Evolutionary conservation across 2,113 vertebrate species (phyloP), one percentile per base, ranked within the genome.

Genomic region (Emydocephalus ijimae): DNA sequence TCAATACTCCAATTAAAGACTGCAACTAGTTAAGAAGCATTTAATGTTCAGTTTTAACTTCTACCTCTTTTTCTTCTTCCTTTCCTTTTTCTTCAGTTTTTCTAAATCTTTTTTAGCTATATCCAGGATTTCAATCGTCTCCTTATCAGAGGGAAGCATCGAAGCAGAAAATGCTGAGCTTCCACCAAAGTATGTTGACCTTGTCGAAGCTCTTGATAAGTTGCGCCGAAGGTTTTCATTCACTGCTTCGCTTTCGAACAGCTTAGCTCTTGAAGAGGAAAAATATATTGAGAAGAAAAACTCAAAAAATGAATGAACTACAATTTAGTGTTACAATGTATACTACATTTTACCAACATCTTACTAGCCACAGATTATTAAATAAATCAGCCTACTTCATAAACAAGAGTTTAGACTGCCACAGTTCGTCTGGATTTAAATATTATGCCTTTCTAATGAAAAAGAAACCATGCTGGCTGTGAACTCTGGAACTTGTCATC

Each of bases 21-120:
- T 88, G 61, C 2, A 81, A 74, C 18, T 54, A 7, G 4, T 85
- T 87, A 93, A 92, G 50, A 23, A n/a, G 29, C 2, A 24, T 57
- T 88, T 21, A 23, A 90, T 64, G 57, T 55, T 2, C 12, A 21
- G 11, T 55, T 26, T 92, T 89, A 92, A 56, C 97, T 94, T 92
- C 64, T 97, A 99, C 99, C 99, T 99, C 96, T 98, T 99, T 92
- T 99, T 99, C 97, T 99, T 99, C 97, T 98, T 99, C 95, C 96
- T 99, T 96, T 99, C 98, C 94, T 98, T 99, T 96, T 97, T 99
- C 96, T 99, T 99, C 94, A 99, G 98, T 92, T 99, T 99, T 97
- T 99, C 98, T 96, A 99, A 97, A 94, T 99, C 98, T 93, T 98
- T 99, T 97, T 99, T 99, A 92, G 99, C 99, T 95, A 99, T 97